Conservation (phyloP, 2,888 invertebrate genomes). For the Callyntrura sp. region DNA sequence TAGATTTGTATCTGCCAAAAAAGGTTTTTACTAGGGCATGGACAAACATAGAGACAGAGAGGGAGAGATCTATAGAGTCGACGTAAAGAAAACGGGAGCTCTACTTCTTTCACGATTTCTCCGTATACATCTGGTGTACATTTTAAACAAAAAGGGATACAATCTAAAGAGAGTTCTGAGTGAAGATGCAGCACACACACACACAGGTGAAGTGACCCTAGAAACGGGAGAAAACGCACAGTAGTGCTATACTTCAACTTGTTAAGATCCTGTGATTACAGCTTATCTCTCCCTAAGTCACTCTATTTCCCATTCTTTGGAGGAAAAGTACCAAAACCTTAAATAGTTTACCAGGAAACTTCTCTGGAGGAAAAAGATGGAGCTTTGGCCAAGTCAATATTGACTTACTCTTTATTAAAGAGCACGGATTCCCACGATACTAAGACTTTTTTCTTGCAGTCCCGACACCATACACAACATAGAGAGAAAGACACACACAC, state of each 20-base stretch:
- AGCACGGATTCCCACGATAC: conserved; percentile 45
- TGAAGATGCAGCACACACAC: background rate
- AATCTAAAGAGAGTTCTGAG: background rate
- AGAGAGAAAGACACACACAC: too few species aligned
- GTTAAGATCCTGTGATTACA: conserved; percentile 3
- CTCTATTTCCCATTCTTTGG: too few species aligned
- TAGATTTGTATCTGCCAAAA: conserved; percentile 3
- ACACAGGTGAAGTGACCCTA: background rate
- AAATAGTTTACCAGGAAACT: background rate
- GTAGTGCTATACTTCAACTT: background rate
- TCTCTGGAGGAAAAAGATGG: conserved; percentile 29
- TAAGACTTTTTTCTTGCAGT: background rate
- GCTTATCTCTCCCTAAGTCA: conserved; percentile 18
- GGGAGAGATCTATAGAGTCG: background rate
- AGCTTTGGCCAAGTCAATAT: conserved; percentile 69
- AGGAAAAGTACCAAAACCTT: conserved; percentile 3
- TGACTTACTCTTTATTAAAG: conserved; percentile 75
- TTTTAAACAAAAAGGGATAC: background rate
- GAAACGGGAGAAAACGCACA: background rate
- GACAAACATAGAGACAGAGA: background rate
- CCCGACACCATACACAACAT: background rate
- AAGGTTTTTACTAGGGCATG: background rate
- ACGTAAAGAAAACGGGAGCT: background rate
- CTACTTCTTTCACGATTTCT: background rate
- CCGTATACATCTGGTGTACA: background rate